These are phyloP conservation scores for Plutomurus gul DNA, from an alignment of 1,140 invertebrate species.

Conservation along the genomic window DNA sequence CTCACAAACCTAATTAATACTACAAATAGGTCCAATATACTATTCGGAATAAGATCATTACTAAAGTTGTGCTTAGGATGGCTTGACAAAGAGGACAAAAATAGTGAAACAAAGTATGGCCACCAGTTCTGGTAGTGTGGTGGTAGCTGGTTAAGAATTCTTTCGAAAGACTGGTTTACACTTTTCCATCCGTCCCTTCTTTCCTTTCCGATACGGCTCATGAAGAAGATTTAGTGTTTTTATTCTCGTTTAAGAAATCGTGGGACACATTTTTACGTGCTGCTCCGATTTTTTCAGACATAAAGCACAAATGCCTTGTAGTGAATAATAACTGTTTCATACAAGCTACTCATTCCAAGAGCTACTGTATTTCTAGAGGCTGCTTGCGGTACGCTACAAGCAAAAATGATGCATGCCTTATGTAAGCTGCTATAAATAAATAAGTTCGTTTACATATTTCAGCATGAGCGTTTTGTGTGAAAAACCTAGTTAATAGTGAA, in stretches of 20 bases:
- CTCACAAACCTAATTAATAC: too few species aligned
- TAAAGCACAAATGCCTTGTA: not conserved
- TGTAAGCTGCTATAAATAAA: not conserved
- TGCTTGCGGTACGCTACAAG: too few species aligned
- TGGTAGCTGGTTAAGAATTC: not conserved
- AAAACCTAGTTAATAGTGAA: too few species aligned
- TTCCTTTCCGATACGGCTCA: slow-evolving; percentile 16
- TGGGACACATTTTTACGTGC: slow-evolving; percentile 4
- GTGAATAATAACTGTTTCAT: not conserved
- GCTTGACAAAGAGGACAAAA: too few species aligned
- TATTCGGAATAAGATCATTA: too few species aligned
- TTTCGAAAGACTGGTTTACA: not conserved
- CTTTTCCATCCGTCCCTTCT: not conserved
- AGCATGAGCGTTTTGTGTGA: too few species aligned
- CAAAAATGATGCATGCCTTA: too few species aligned
- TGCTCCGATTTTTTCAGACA: not conserved
- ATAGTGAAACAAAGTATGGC: not conserved
- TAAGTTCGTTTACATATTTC: not conserved
- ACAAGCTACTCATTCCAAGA: not conserved
- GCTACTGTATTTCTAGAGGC: not conserved
- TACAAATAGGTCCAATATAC: too few species aligned
- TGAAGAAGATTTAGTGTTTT: slow-evolving; percentile 12
- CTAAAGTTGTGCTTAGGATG: too few species aligned
- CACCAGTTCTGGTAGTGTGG: not conserved
- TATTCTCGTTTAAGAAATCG: not conserved